Conservation (phyloP, 1,140 invertebrate genomes). For the Matsumurasca onukii region DNA sequence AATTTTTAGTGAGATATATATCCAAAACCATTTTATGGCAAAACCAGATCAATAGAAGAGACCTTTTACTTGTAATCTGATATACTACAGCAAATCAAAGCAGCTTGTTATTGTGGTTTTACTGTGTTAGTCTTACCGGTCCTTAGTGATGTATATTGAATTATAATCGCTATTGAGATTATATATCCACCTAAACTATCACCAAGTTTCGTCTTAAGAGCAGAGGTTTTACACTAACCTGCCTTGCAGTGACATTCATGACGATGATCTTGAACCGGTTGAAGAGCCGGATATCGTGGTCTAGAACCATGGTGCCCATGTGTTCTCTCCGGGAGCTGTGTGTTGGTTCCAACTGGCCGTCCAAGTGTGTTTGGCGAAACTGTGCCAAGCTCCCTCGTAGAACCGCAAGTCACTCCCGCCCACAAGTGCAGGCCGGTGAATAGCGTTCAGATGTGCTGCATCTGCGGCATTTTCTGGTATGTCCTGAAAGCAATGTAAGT, state of each 20-base stretch:
- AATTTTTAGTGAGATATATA: background rate
- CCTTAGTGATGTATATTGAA: too few species aligned
- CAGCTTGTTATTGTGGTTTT: too few species aligned
- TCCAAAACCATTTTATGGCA: background rate
- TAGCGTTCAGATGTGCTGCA: constrained; percentile 70
- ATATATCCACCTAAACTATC: too few species aligned
- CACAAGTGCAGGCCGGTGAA: constrained; percentile 67
- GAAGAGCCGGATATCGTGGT: constrained; percentile 58
- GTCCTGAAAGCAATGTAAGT: constrained; percentile 60
- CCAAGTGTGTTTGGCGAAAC: constrained; percentile 46
- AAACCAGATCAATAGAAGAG: too few species aligned
- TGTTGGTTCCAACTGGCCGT: constrained; percentile 43
- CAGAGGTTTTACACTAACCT: too few species aligned
- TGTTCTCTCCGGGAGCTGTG: constrained; percentile 49
- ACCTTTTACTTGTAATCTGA: too few species aligned
- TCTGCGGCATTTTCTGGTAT: constrained; percentile 93
- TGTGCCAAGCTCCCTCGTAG: constrained; percentile 30
- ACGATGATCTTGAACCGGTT: constrained; percentile 53
- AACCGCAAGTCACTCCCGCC: constrained; percentile 52
- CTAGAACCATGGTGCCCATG: constrained; percentile 58
- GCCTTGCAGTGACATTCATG: constrained; percentile 57
- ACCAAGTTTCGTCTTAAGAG: too few species aligned
- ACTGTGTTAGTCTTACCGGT: too few species aligned
- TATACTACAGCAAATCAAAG: too few species aligned
- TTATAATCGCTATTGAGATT: too few species aligned